Conservation (phyloP, 1,140 invertebrate genomes). For the Drosophila micromelanica region DNA sequence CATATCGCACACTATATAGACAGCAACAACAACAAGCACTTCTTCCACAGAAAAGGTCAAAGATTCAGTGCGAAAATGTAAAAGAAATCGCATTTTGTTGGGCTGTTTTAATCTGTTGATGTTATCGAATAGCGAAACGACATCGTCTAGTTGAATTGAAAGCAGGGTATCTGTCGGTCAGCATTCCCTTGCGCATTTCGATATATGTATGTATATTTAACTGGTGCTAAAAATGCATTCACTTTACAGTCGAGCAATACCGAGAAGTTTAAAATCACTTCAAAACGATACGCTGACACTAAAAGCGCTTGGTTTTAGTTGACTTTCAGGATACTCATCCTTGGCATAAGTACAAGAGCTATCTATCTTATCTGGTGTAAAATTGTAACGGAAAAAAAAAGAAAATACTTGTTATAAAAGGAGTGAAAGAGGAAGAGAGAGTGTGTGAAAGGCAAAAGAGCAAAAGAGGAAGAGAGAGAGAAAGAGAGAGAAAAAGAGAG, state of each 20-base stretch:
- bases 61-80: background rate
- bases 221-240: constrained; percentile 31
- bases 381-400: too few species aligned
- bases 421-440: too few species aligned
- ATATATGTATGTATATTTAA: constrained; percentile 10
- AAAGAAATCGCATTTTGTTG: background rate
- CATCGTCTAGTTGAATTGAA: background rate
- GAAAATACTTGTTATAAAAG: too few species aligned
- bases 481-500: too few species aligned
- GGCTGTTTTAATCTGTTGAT: background rate
- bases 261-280: too few species aligned
- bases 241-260: background rate
- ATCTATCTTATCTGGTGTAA: too few species aligned
- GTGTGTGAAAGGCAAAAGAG: too few species aligned
- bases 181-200: constrained; percentile 22
- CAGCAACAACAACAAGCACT: background rate
- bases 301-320: too few species aligned
- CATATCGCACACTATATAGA: background rate
- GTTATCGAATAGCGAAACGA: background rate
- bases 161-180: background rate
- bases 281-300: too few species aligned
- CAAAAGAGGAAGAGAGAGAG: too few species aligned
- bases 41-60: too few species aligned
- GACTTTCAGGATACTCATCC: background rate
- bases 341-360: background rate